Evolutionary conservation across 2,113 vertebrate genomes (phyloP), one percentile per base, ranked within the genome.

Genomic region (Merops nubicus): DNA sequence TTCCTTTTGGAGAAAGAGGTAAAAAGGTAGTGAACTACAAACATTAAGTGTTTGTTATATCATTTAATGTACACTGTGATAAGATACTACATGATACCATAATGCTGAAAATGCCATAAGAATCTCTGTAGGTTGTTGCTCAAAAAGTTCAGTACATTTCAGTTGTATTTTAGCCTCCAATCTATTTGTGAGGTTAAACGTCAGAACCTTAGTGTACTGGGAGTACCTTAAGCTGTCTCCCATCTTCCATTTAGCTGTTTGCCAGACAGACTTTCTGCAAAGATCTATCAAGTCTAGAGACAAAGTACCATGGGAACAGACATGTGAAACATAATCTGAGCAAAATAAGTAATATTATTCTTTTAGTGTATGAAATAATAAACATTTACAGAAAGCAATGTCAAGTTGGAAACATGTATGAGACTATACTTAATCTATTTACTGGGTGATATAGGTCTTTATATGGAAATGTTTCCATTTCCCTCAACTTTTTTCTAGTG

Each of bases 131-230:
- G 22, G 23, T 81, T 84, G 75, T 48, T 65, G 34, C 64, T 93
- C 54, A 85, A 96, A 85, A 89, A 36, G 63, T 72, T 87, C 38
- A 77, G 40, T 29, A 93, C 28, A 33, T 79, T 96, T 85, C 81
- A 92, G 59, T 89, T 76, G 50, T 68, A 85, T 91, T 88, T 95
- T 67, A 91, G n/a, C 23, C 9, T 69, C 18, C 50, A 53, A 48
- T 78, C 28, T 93, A 85, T 36, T 85, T 94, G 60, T 56, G 67
- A 72, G 15, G 82, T 70, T 88, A 91, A 91, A 96, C 92, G 50
- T 67, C 68, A 64, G 34, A 90, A 65, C 31, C 34, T 36, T 15
- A 36, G 8, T 51, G 62, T 94, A 59, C 50, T 91, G 23, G 21
- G 28, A 85, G 16, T 29, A 47, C 26, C 96, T 95, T 51, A 90